phyloP scores from a whole-genome alignment of 1,140 invertebrate species.

The Achatina immaculata region DNA sequence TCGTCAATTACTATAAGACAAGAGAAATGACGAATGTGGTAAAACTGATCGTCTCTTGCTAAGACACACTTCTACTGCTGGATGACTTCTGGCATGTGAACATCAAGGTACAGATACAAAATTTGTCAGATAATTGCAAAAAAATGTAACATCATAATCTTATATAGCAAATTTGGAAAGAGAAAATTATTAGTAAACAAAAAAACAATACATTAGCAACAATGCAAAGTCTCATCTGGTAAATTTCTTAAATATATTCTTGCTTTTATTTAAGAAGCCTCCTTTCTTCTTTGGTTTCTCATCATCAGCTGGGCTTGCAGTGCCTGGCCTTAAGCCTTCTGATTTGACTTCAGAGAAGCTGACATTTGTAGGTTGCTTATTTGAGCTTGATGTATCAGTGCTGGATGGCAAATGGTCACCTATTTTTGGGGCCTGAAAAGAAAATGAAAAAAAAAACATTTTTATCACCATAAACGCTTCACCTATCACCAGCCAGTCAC shows the following conservation, averaged over 20 bases:
- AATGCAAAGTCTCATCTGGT: constrained; percentile 52
- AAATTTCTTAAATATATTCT: constrained; percentile 67
- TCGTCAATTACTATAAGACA: too few species aligned
- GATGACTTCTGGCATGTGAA: too few species aligned
- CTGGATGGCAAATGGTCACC: constrained; percentile 19
- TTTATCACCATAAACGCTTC: too few species aligned
- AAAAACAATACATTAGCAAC: neutral
- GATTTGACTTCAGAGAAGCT: constrained; percentile 16
- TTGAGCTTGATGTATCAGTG: constrained; percentile 36
- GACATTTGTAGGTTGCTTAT: constrained; percentile 30
- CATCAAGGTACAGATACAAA: too few species aligned
- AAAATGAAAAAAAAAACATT: constrained; percentile 22
- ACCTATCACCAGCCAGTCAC: too few species aligned
- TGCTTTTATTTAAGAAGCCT: constrained; percentile 63
- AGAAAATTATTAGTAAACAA: neutral
- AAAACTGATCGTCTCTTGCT: too few species aligned
- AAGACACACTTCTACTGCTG: too few species aligned
- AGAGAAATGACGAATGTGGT: too few species aligned
- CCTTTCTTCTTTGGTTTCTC: constrained; percentile 62
- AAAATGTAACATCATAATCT: neutral
- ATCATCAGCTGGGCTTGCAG: constrained; percentile 44
- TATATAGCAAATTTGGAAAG: neutral
- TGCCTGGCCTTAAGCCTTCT: constrained; percentile 29
- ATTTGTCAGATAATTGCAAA: neutral
- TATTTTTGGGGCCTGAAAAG: constrained; percentile 43